phyloP scores from a whole-genome alignment of 2,113 vertebrate genomes.

The Gavia stellata region DNA sequence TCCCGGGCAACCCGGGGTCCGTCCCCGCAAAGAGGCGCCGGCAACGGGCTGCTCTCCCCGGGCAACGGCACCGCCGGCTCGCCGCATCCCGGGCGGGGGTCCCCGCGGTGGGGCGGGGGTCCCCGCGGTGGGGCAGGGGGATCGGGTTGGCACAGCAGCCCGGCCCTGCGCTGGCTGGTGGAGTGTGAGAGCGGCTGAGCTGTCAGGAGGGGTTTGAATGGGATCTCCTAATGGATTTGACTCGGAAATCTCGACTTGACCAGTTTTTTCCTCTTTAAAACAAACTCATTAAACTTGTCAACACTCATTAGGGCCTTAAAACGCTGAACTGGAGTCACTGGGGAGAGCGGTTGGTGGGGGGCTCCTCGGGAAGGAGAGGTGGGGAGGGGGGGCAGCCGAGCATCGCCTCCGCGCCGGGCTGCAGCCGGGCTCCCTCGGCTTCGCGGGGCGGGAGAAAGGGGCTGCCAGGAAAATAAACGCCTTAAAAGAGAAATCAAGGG shows the following conservation, averaged over 20 bases:
- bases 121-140: neutral
- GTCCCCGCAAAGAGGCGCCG: too few relatives aligned
- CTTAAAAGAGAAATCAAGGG: constrained; percentile 51
- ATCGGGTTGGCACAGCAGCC: neutral
- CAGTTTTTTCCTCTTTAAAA: constrained; percentile 86
- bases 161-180: neutral
- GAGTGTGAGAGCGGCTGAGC: constrained; percentile 73
- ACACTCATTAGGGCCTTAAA: constrained; percentile 91
- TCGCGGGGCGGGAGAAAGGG: neutral
- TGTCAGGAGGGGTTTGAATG: constrained; percentile 81
- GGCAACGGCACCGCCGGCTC: neutral
- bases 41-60: neutral
- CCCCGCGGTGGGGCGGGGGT: neutral
- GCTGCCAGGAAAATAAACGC: constrained; percentile 2
- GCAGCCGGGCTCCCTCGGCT: neutral
- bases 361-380: neutral
- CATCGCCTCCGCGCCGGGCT: neutral
- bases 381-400: neutral
- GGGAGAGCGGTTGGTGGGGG: constrained; percentile 56
- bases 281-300: constrained; percentile 97
- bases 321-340: constrained; percentile 77
- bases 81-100: neutral
- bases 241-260: constrained; percentile 94
- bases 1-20: neutral
- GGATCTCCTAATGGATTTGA: constrained; percentile 86